phyloP scores from a whole-genome alignment of 2,888 invertebrate genomes.

The Apotomis turbidana region DNA sequence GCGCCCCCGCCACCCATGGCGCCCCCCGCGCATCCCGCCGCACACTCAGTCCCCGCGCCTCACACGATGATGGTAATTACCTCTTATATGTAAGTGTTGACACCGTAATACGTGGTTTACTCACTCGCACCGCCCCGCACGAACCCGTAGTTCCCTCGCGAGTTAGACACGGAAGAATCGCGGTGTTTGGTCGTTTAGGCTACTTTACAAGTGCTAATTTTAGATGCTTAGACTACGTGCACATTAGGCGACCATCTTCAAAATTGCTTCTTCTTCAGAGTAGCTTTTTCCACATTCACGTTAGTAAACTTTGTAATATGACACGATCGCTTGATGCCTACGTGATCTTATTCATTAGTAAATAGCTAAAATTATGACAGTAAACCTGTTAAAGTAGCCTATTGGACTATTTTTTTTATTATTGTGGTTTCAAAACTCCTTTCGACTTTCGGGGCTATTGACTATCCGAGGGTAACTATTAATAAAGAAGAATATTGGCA shows the following conservation, averaged over 20 bases:
- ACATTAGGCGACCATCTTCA: neutral
- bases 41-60: slow-evolving; percentile 74
- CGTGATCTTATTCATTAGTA: neutral
- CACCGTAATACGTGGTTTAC: slow-evolving; percentile 82
- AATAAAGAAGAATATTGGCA: neutral
- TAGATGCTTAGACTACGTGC: neutral
- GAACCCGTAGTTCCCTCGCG: slow-evolving; percentile 48
- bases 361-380: neutral
- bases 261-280: neutral
- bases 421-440: slow-evolving; percentile 7
- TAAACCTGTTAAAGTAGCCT: slow-evolving; percentile 18
- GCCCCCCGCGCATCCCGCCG: slow-evolving; percentile 66
- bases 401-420: slow-evolving; percentile 9
- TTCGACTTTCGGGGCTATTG: slow-evolving; percentile 15
- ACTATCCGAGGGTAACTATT: slow-evolving; percentile 14
- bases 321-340: neutral
- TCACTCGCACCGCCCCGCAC: slow-evolving; percentile 79
- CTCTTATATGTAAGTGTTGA: slow-evolving; percentile 84
- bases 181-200: slow-evolving; percentile 28
- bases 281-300: neutral
- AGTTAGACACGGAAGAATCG: slow-evolving; percentile 35
- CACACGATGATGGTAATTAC: slow-evolving; percentile 85
- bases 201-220: slow-evolving; percentile 21
- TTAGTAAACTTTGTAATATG: neutral
- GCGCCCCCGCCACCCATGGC: slow-evolving; percentile 81